These are phyloP conservation scores for Climacteris rufus DNA, from an alignment of 2,113 vertebrate genomes.

Conservation along the genomic window DNA sequence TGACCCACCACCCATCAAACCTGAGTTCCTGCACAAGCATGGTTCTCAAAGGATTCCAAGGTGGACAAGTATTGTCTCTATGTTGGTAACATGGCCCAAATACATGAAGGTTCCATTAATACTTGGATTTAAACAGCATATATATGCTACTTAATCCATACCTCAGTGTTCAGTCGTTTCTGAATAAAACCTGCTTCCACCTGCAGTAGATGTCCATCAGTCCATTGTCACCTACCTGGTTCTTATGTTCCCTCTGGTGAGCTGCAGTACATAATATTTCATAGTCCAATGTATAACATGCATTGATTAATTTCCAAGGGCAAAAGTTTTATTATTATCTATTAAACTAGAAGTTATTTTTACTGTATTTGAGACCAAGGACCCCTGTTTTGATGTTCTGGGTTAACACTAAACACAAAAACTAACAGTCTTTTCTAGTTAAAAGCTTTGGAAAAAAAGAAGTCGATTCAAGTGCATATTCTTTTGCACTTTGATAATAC, in stretches of 20 bases:
- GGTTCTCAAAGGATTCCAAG: background rate
- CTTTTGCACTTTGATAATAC: slow-evolving; percentile 59
- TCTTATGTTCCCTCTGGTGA: background rate
- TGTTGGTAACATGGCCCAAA: background rate
- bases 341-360: background rate
- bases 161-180: background rate
- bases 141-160: background rate
- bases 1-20: background rate
- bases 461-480: slow-evolving; percentile 9
- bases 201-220: background rate
- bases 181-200: background rate
- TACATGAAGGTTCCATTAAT: background rate
- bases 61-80: background rate
- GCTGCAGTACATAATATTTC: background rate
- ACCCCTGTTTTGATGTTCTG: background rate
- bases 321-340: background rate
- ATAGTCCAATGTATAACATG: background rate
- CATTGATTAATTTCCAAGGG: background rate
- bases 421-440: background rate
- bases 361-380: background rate
- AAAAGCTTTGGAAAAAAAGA: slow-evolving; percentile 23
- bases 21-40: background rate
- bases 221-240: background rate
- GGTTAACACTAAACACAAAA: background rate
- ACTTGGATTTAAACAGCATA: background rate